Conservation (phyloP, 1,140 invertebrate genomes). For the Brachionus paranguensis region DNA sequence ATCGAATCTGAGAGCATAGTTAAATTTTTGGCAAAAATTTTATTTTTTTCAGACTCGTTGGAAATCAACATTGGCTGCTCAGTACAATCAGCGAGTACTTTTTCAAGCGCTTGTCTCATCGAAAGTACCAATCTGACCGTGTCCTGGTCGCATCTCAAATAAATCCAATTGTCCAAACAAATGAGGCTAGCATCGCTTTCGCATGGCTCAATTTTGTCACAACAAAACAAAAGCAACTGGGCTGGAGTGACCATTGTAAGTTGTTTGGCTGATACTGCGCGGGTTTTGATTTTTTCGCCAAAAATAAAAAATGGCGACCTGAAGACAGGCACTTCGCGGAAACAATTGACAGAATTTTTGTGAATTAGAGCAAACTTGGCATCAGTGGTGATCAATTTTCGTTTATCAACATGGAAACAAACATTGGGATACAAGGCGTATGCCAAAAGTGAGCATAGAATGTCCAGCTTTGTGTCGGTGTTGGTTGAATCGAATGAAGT, state of each 20-base stretch:
- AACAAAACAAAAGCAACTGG: constrained; percentile 83
- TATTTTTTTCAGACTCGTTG: background rate
- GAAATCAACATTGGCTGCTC: background rate
- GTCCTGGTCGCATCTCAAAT: background rate
- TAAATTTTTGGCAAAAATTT: background rate
- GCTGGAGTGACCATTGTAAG: constrained; percentile 91
- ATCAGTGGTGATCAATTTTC: constrained; percentile 90
- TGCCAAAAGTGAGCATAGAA: constrained; percentile 69
- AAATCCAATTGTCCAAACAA: constrained; percentile 2
- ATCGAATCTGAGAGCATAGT: background rate
- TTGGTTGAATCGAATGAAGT: background rate
- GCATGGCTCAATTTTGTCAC: background rate
- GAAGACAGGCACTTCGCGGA: constrained; percentile 64
- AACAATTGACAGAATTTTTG: constrained; percentile 93
- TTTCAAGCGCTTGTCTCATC: background rate
- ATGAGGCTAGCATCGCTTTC: background rate
- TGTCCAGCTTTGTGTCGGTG: background rate
- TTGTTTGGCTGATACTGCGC: constrained; percentile 92
- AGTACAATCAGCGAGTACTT: background rate
- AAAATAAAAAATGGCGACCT: constrained; percentile 93
- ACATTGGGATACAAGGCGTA: constrained; percentile 93
- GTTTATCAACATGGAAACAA: constrained; percentile 86
- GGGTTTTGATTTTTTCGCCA: constrained; percentile 91
- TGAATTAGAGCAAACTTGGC: constrained; percentile 86
- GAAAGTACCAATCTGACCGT: background rate